Percentiles rank a stretch among this genome's conserved stretches.
These are phyloP conservation scores for Vidua chalybeata DNA, from an alignment of 2,113 vertebrate genomes.

Conservation along the genomic window DNA sequence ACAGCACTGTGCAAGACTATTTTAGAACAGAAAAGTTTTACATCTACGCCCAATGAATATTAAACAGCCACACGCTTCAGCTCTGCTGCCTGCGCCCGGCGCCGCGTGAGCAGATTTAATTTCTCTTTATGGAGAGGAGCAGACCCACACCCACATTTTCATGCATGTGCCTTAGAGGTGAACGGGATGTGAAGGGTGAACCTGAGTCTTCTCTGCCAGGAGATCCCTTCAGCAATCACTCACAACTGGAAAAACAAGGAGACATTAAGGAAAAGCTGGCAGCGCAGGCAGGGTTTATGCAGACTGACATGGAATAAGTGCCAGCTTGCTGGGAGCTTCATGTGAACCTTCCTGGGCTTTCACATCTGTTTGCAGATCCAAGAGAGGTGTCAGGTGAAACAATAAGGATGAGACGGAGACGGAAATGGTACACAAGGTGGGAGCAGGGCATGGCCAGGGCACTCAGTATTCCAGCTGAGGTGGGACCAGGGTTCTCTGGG, in stretches of 20 bases:
- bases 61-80: background rate
- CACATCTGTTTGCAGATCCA: background rate
- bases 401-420: background rate
- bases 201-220: background rate
- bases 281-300: background rate
- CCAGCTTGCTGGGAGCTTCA: background rate
- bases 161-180: background rate
- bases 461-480: background rate
- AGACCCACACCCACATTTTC: background rate
- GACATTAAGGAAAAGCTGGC: background rate
- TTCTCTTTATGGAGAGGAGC: background rate
- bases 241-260: background rate
- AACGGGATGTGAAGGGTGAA: background rate
- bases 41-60: background rate
- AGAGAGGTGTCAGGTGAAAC: background rate
- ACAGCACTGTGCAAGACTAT: background rate
- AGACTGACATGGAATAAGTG: background rate
- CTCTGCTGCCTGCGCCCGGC: background rate
- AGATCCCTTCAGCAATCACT: background rate
- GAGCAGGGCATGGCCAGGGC: accelerated
- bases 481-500: background rate
- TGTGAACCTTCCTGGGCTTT: background rate
- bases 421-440: background rate
- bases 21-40: background rate
- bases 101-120: background rate